Evolutionary conservation across 1,140 invertebrate species (phyloP), one percentile per base, ranked within the genome.

Genomic region (Babylonia areolata): DNA sequence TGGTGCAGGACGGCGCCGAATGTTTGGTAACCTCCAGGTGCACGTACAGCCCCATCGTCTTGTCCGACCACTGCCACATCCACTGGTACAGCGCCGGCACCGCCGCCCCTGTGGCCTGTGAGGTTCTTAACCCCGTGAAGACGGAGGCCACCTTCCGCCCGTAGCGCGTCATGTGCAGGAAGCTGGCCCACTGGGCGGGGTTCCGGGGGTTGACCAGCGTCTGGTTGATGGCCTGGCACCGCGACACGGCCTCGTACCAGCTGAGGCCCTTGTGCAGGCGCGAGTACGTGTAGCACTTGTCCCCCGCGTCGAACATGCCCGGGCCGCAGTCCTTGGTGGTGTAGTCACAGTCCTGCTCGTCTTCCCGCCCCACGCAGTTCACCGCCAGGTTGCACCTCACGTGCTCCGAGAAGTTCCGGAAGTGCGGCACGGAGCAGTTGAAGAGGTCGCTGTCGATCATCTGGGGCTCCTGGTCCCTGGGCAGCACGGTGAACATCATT

Each of bases 51-150:
- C 64, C 82, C 69, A 84, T 84, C 0, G 82, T 84, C 17, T 31
- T n/a, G 69, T 84, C 82, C 2, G 58, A n/a, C 82, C 82, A 84
- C 39, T 84, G 82, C 69, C 64, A 73, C 40, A 84, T n/a, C 3
- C 64, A 37, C 2, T 40, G 58, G 39, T 84, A 84, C 64, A 84
- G 31, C 1, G 64, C 64, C 37, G 64, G 39, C 28, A 84, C 69
- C 11, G 28, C 40, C 3, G 82, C 64, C 3, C 39, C 31, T 11
- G 64, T 20, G 9, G 39, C 39, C 82, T 84, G 82, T 20, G 82
- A 69, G 64, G 82, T 84, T 20, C 69, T 35, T 23, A 84, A 40
- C 5, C 82, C 82, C 28, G 64, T 73, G 42, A 31, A 84, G 3
- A 84, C 40, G 3, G 69, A 42, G 20, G 82, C 28, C n/a, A 40